phyloP scores from a whole-genome alignment of 2,888 invertebrate species.

The Drosophila neotestacea region DNA sequence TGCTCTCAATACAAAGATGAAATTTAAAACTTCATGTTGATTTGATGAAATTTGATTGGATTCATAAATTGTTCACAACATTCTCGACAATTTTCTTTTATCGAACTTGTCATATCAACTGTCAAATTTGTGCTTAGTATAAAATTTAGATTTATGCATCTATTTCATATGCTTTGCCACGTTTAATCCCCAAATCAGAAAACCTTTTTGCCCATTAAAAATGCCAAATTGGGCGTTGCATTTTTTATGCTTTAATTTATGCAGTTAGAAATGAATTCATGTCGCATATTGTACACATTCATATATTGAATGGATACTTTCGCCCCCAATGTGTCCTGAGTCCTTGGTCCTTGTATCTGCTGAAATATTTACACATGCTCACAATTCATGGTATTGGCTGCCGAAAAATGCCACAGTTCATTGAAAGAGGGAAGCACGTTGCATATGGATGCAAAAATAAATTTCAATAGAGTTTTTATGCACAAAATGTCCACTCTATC shows the following conservation, averaged over 20 bases:
- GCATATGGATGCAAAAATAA: constrained; percentile 37
- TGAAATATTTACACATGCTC: constrained; percentile 56
- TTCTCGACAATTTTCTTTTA: neutral
- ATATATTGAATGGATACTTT: neutral
- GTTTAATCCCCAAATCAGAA: constrained; percentile 1
- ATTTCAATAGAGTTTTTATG: constrained; percentile 58
- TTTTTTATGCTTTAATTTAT: constrained; percentile 48
- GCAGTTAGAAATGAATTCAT: constrained; percentile 45
- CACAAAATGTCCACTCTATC: constrained; percentile 42
- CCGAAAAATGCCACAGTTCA: constrained; percentile 31
- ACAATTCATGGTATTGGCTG: constrained; percentile 54
- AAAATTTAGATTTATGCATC: neutral
- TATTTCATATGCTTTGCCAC: neutral
- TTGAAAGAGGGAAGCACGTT: neutral
- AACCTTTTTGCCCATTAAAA: constrained; percentile 6
- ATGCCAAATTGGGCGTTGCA: constrained; percentile 19
- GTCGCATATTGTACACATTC: constrained; percentile 32
- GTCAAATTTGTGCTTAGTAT: neutral
- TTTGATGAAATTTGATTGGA: neutral
- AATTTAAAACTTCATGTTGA: neutral
- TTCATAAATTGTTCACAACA: neutral
- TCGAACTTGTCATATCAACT: neutral
- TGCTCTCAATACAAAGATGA: too few species aligned
- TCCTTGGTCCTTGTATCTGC: constrained; percentile 9
- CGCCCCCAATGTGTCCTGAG: neutral